A percentile compares a stretch with the other conserved stretches of the same genome.
These are phyloP conservation scores for Catostylus mosaicus DNA, from an alignment of 30 jellyfish, hydroid and myxozoan species.

Conservation along the genomic window DNA sequence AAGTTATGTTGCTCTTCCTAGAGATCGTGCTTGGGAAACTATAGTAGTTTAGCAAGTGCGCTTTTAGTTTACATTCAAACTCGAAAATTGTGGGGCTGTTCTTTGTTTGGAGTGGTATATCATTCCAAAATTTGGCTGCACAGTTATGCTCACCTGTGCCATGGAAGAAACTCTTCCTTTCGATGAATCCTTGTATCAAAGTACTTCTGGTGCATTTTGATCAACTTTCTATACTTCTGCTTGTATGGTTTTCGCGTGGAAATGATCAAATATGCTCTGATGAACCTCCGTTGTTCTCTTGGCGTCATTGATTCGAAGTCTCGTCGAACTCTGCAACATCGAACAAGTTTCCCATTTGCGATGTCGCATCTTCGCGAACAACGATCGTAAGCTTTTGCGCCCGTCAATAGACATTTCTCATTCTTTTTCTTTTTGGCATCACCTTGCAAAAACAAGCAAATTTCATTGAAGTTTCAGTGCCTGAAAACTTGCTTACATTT, in stretches of 20 bases:
- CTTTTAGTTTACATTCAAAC: too few species aligned
- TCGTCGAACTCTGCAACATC: conserved; percentile 48
- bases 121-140: too few species aligned
- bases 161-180: conserved; percentile 60
- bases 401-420: neutral
- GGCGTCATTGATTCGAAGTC: conserved; percentile 53
- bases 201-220: conserved; percentile 34
- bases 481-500: neutral
- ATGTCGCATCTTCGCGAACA: conserved; percentile 28
- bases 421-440: neutral
- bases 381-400: neutral
- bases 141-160: conserved; percentile 58
- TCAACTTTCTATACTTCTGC: conserved; percentile 14
- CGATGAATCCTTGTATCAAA: conserved; percentile 47
- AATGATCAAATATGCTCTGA: conserved; percentile 7
- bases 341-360: conserved; percentile 35
- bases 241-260: conserved; percentile 37
- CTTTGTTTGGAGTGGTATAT: too few species aligned
- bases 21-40: too few species aligned
- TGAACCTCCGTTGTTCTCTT: conserved; percentile 16
- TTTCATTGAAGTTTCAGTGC: neutral
- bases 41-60: too few species aligned
- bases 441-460: neutral
- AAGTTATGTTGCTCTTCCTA: too few species aligned
- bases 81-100: too few species aligned